Conservation (phyloP, 2,888 invertebrate genomes). For the Drosophila koepferae region DNA sequence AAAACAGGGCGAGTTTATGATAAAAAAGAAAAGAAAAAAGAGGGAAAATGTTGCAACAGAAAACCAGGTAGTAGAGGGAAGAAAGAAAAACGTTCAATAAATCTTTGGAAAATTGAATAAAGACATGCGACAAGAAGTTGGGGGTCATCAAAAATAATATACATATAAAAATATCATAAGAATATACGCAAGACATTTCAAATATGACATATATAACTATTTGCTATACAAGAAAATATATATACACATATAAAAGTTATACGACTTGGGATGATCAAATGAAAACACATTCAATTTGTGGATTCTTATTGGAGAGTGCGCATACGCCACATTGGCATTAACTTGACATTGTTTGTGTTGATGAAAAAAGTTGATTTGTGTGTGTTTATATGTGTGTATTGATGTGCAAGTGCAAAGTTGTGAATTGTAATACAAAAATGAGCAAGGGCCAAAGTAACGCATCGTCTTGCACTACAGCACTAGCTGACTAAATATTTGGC, state of each 20-base stretch:
- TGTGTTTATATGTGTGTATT: slow-evolving; percentile 23
- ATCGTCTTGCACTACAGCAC: slow-evolving; percentile 54
- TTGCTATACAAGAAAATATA: slow-evolving; percentile 56
- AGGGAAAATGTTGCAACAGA: slow-evolving; percentile 53
- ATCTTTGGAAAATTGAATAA: slow-evolving; percentile 38
- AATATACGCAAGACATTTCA: slow-evolving; percentile 49
- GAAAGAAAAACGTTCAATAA: neutral
- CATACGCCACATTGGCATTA: slow-evolving; percentile 50
- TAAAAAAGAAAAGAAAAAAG: slow-evolving; percentile 42
- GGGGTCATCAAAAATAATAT: slow-evolving; percentile 23
- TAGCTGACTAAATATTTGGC: slow-evolving; percentile 38
- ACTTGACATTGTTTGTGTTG: slow-evolving; percentile 46
- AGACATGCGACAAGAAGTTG: slow-evolving; percentile 57
- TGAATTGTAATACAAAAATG: slow-evolving; percentile 49
- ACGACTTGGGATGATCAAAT: slow-evolving; percentile 32
- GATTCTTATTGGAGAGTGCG: slow-evolving; percentile 41
- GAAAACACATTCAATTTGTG: slow-evolving; percentile 65
- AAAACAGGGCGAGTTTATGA: slow-evolving; percentile 51
- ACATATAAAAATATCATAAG: slow-evolving; percentile 22
- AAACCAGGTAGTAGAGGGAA: neutral
- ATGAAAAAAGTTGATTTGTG: slow-evolving; percentile 16
- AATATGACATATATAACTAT: slow-evolving; percentile 38
- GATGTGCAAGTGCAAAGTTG: slow-evolving; percentile 48
- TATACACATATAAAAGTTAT: slow-evolving; percentile 24
- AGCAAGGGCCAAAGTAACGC: slow-evolving; percentile 56